phyloP scores from a whole-genome alignment of 2,888 invertebrate genomes.

The Coecobrya sp. region DNA sequence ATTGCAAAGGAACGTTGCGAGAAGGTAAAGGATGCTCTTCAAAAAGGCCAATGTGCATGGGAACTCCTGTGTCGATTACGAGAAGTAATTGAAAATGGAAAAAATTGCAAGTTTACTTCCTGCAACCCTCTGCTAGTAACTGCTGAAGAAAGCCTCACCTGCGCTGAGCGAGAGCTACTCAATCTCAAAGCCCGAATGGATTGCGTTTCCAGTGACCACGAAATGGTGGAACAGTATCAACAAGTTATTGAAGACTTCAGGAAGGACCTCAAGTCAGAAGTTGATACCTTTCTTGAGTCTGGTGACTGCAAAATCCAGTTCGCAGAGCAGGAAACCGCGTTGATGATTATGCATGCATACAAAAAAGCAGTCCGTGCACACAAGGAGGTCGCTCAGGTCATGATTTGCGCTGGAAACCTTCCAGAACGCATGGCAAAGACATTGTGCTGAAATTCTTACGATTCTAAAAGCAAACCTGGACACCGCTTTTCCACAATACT shows the following conservation, averaged over 20 bases:
- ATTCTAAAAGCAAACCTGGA: neutral
- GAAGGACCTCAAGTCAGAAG: slow-evolving; percentile 81
- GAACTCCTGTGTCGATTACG: slow-evolving; percentile 85
- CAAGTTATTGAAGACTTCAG: slow-evolving; percentile 84
- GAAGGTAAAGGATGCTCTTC: slow-evolving; percentile 83
- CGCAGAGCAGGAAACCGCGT: slow-evolving; percentile 83
- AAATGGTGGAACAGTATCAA: slow-evolving; percentile 85
- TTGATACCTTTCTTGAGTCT: slow-evolving; percentile 80
- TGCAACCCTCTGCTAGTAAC: slow-evolving; percentile 86
- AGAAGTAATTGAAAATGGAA: slow-evolving; percentile 85
- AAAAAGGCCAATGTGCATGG: slow-evolving; percentile 85
- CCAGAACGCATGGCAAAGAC: slow-evolving; percentile 61
- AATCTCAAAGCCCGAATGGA: slow-evolving; percentile 85
- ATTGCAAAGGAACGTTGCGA: slow-evolving; percentile 83
- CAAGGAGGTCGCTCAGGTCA: slow-evolving; percentile 83
- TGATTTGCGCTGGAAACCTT: slow-evolving; percentile 65
- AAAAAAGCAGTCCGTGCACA: slow-evolving; percentile 84
- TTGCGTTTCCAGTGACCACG: slow-evolving; percentile 84
- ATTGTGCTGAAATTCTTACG: slow-evolving; percentile 20
- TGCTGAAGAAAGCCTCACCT: slow-evolving; percentile 84
- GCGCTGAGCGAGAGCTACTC: slow-evolving; percentile 85
- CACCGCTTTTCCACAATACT: neutral
- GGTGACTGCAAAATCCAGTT: slow-evolving; percentile 82
- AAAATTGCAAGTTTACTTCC: slow-evolving; percentile 85
- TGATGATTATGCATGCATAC: slow-evolving; percentile 86